Evolutionary conservation across 1,140 invertebrate genomes (phyloP).

Genomic region (Drosophila chauvacae): DNA sequence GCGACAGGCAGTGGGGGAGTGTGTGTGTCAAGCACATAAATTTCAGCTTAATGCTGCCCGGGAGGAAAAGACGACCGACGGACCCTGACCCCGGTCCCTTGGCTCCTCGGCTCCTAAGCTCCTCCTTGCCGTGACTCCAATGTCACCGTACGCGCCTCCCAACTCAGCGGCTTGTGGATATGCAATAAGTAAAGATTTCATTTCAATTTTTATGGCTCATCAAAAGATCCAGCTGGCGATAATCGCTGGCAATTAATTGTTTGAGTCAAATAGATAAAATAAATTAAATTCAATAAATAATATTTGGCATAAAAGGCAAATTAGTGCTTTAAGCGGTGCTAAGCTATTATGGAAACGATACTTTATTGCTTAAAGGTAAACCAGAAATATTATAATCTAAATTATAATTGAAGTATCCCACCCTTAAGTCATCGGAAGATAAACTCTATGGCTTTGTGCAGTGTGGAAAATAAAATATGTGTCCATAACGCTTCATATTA

Average conservation of each 20-base stretch:
- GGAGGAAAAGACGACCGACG: slow-evolving; percentile 9
- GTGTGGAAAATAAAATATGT: neutral
- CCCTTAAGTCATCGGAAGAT: neutral
- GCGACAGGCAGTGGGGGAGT: neutral
- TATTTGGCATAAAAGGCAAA: neutral
- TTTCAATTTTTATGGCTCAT: slow-evolving; percentile 66
- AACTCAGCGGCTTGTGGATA: slow-evolving; percentile 10
- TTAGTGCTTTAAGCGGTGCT: neutral
- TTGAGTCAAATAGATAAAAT: neutral
- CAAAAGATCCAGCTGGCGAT: slow-evolving; percentile 45
- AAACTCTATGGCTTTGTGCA: too few relatives aligned
- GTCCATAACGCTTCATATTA: too few relatives aligned
- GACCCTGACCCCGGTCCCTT: neutral
- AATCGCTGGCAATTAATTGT: slow-evolving; percentile 32
- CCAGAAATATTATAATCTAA: neutral
- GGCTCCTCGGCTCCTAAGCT: neutral
- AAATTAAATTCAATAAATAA: slow-evolving; percentile 4
- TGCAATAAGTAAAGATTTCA: slow-evolving; percentile 58
- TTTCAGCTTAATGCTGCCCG: slow-evolving; percentile 43
- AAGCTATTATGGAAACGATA: neutral
- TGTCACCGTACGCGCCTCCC: neutral
- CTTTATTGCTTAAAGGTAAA: neutral
- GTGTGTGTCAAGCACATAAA: slow-evolving; percentile 63
- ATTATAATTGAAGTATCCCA: neutral
- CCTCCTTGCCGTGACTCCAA: neutral